phyloP scores from a whole-genome alignment of 2,113 vertebrate species.

The Ictidomys tridecemlineatus region DNA sequence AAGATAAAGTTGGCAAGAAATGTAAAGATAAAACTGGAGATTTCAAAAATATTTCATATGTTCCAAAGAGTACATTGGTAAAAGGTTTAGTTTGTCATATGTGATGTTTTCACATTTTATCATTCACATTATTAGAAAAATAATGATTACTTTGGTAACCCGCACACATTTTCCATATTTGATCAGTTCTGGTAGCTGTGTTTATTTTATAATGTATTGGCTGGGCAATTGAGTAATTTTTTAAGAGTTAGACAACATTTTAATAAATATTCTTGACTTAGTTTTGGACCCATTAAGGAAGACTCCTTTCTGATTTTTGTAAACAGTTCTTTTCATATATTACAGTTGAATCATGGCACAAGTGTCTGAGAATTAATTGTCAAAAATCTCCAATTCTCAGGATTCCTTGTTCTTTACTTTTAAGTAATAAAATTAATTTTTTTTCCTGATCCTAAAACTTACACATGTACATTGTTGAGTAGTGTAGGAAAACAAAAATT shows the following conservation, averaged over 20 bases:
- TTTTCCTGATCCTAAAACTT: background rate
- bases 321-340: background rate
- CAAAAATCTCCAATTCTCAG: background rate
- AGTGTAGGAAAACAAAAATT: background rate
- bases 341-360: slow-evolving; percentile 6
- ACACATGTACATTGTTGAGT: background rate
- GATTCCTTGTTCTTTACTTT: background rate
- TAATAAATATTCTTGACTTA: background rate
- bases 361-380: slow-evolving; percentile 39
- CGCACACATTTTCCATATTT: background rate
- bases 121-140: background rate
- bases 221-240: slow-evolving; percentile 9
- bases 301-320: slow-evolving; percentile 16
- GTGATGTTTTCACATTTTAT: background rate
- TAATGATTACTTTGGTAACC: background rate
- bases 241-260: slow-evolving; percentile 21
- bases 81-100: background rate
- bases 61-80: background rate
- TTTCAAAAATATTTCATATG: background rate
- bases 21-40: background rate
- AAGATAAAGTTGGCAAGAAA: slow-evolving; percentile 28
- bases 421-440: background rate
- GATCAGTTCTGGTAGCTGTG: background rate
- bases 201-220: background rate
- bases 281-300: background rate